These are phyloP conservation scores for Peromyscus melanophrys DNA, from an alignment of 2,797 vertebrate species.

Conservation along the genomic window DNA sequence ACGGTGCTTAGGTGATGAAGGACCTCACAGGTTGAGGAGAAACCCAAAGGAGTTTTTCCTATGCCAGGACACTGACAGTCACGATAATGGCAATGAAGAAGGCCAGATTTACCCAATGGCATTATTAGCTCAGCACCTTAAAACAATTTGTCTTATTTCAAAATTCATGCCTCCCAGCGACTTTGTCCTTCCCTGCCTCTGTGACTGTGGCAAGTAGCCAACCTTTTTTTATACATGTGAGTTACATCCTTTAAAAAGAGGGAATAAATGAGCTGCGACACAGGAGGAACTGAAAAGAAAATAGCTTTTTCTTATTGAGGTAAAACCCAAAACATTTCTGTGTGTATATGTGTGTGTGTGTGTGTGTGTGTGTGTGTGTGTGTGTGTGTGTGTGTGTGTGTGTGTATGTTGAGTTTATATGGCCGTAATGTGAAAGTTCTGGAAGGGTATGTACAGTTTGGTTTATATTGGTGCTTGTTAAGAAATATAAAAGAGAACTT, in stretches of 20 bases:
- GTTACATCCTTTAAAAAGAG: not conserved
- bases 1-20: not conserved
- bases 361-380: no score
- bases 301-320: not conserved
- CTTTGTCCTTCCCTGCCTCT: not conserved
- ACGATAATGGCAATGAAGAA: not conserved
- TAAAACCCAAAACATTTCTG: not conserved
- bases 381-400: not conserved
- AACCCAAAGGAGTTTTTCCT: not conserved
- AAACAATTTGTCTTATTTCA: not conserved
- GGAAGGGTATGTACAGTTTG: not conserved
- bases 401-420: not conserved
- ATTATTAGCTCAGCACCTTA: constrained; percentile 19
- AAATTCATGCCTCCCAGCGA: not conserved
- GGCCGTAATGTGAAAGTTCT: not conserved
- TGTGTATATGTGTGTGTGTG: no score
- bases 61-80: not conserved
- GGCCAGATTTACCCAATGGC: constrained; percentile 6
- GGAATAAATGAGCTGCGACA: not conserved
- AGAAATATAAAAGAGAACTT: constrained; percentile 43
- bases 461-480: not conserved
- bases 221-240: not conserved
- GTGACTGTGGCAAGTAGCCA: not conserved
- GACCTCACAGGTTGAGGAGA: not conserved
- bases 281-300: not conserved